These are phyloP conservation scores for Eupithecia tripunctaria DNA, from an alignment of 2,888 invertebrate genomes.

Conservation along the genomic window DNA sequence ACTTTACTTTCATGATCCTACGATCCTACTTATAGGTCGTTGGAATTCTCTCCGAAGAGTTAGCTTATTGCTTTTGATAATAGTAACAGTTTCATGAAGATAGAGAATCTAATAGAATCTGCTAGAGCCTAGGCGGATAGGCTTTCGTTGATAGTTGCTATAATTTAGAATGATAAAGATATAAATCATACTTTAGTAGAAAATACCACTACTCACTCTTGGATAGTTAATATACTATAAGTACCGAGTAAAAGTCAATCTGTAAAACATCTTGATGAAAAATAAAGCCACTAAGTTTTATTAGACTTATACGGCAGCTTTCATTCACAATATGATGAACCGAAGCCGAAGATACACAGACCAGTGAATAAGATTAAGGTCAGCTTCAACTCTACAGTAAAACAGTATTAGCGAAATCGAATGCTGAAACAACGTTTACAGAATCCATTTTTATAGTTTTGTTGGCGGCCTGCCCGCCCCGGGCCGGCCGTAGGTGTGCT, in stretches of 20 bases:
- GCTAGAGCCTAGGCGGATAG: not conserved
- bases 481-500: constrained; percentile 70
- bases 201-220: not conserved
- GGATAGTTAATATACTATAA: not conserved
- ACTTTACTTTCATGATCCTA: not conserved
- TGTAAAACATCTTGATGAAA: not conserved
- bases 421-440: constrained; percentile 59
- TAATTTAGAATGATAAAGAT: not conserved
- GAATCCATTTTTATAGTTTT: constrained; percentile 79
- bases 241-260: not conserved
- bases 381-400: constrained; percentile 33
- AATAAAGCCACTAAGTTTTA: not conserved
- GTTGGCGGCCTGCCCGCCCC: constrained; percentile 77
- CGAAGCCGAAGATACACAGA: not conserved
- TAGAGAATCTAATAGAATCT: not conserved
- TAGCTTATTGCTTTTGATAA: not conserved
- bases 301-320: not conserved
- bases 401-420: constrained; percentile 53
- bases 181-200: not conserved
- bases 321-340: not conserved
- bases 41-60: not conserved
- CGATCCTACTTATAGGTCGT: not conserved
- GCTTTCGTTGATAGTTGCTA: not conserved
- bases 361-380: not conserved
- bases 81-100: not conserved